These are phyloP conservation scores for Hycleus phaleratus DNA, from an alignment of 1,140 invertebrate genomes.

Conservation along the genomic window DNA sequence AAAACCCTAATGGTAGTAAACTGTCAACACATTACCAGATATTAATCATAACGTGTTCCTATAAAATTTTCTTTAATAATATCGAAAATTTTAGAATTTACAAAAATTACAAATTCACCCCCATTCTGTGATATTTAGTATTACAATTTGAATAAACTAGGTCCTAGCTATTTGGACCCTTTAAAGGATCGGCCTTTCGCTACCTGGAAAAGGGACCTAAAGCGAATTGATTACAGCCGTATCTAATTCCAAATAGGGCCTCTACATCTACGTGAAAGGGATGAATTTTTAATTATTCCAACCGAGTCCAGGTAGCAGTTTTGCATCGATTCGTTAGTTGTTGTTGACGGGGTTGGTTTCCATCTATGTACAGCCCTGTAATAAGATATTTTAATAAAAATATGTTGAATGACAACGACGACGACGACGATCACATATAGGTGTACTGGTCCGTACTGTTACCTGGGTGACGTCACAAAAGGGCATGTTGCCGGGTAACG, in stretches of 20 bases:
- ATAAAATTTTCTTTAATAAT: not conserved
- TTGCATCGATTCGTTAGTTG: too few relatives aligned
- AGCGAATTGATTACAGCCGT: too few relatives aligned
- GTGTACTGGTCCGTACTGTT: constrained; percentile 27
- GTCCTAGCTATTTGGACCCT: not conserved
- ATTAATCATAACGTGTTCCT: constrained; percentile 37
- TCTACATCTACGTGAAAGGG: not conserved
- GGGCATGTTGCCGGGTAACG: constrained; percentile 35
- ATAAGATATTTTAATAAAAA: constrained; percentile 17
- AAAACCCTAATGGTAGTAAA: constrained; percentile 40
- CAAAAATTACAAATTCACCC: too few relatives aligned
- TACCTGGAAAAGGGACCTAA: constrained; percentile 31
- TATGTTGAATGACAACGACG: constrained; percentile 11
- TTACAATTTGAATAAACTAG: not conserved
- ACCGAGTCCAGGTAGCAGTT: not conserved
- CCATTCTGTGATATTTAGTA: not conserved
- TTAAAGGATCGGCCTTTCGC: constrained; percentile 10
- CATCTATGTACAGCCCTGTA: not conserved
- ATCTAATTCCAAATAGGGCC: too few relatives aligned
- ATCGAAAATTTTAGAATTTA: not conserved
- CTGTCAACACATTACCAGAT: constrained; percentile 41
- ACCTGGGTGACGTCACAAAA: constrained; percentile 36
- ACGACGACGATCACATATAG: constrained; percentile 15
- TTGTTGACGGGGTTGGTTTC: not conserved
- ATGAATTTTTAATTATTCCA: not conserved